Evolutionary conservation across 2,797 vertebrate species (phyloP), one percentile per base, ranked within the genome.

Genomic region (Rousettus madagascariensis): DNA sequence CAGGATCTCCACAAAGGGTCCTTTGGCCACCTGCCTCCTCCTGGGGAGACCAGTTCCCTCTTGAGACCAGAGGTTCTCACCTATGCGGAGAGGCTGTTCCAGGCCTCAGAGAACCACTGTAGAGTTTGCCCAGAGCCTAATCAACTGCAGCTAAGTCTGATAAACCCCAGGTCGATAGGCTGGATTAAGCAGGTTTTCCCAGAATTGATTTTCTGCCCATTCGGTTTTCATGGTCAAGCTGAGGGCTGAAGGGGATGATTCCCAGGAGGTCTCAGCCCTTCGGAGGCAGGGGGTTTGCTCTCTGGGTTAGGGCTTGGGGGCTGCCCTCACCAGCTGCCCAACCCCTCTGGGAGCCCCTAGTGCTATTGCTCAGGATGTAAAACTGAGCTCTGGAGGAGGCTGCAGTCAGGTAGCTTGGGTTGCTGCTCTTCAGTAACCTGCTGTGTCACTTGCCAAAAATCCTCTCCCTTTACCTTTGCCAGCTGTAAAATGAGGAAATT

Each of bases 171-270:
- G 90, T 92, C 96, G 80, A 77, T 59, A 94, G 68, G 57, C 30
- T 0, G 38, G 89, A 90, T 92, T 94, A 96, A 71, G 82, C 53
- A 89, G 57, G 86, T 93, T 97, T 97, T 97, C 61, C 97, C 6
- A 4, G 90, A 90, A 97, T 96, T 82, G 97, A 96, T 93, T 97
- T 97, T 82, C 91, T 94, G 95, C 96, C 94, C 94, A 71, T 86
- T 19, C 16, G 53, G 68, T 74, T 68, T 95, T 94, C 83, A 69
- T 0, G 0, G 75, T n/a, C 26, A 28, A 26, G 63, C 90, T 79
- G 30, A 65, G 57, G 71, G 74, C 43, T 2, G 30, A 69, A 66
- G 46, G 66, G 28, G 55, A n/a, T 16, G 59, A 30, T 5, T 36
- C 55, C 57, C 4, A 17, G 6, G 6, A 9, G 38, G 30, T 10